These are phyloP conservation scores for Amphiura filiformis DNA, from an alignment of 35 echinoderm and acorn worm genomes.

Conservation along the genomic window DNA sequence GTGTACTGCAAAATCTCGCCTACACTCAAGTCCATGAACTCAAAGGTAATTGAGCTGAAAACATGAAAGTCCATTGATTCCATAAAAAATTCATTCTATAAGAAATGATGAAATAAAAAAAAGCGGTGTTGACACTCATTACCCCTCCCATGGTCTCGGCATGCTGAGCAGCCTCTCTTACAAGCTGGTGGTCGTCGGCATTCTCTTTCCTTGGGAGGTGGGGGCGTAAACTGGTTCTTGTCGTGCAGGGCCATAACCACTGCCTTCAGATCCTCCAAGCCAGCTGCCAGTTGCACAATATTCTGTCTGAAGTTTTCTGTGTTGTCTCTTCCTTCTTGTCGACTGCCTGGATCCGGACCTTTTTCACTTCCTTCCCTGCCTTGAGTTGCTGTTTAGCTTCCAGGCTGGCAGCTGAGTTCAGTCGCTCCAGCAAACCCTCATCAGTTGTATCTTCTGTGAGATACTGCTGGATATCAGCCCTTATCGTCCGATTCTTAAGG, in stretches of 20 bases:
- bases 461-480: constrained; percentile 15
- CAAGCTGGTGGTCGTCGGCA: not conserved
- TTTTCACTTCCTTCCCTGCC: not conserved
- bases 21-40: no score
- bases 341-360: not conserved
- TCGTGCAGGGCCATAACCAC: constrained; percentile 13
- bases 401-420: not conserved
- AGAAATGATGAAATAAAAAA: no score
- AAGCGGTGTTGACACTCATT: constrained; percentile 25
- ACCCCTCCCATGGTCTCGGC: constrained; percentile 17
- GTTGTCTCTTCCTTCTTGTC: no score
- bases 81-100: no score
- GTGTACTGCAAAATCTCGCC: not conserved
- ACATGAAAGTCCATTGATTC: no score
- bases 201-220: not conserved
- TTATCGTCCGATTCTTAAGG: not conserved
- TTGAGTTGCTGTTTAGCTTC: constrained; percentile 4
- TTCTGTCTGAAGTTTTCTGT: no score
- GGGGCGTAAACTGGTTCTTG: no score
- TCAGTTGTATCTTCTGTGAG: constrained; percentile 3
- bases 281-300: not conserved
- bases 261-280: not conserved
- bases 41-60: no score
- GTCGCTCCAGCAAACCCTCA: constrained; percentile 41
- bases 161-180: constrained; percentile 27